Percentiles rank a stretch among this genome's conserved stretches.
These are phyloP conservation scores for Eueides isabella DNA, from an alignment of 1,140 invertebrate genomes.

Conservation along the genomic window DNA sequence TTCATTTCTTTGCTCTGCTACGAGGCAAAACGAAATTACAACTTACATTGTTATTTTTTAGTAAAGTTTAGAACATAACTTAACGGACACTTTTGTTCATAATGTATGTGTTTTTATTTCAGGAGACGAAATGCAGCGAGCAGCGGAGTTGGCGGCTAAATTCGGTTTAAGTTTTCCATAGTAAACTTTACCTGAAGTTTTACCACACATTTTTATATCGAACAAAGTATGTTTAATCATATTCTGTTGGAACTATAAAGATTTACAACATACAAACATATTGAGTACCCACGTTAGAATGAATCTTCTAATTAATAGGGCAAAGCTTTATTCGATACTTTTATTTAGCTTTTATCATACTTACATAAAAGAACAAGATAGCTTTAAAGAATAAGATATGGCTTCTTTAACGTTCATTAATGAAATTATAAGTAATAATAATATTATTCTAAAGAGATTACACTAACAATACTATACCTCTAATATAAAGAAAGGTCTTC, in stretches of 20 bases:
- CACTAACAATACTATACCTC: background rate
- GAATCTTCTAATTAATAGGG: background rate
- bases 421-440: conserved; percentile 11
- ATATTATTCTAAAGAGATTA: conserved; percentile 11
- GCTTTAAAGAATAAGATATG: conserved; percentile 1
- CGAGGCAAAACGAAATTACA: too few relatives aligned
- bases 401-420: background rate
- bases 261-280: conserved; percentile 1
- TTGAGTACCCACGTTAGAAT: background rate
- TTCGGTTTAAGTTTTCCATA: background rate
- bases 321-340: background rate
- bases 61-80: too few relatives aligned
- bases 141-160: conserved; percentile 52
- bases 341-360: background rate
- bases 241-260: conserved; percentile 6
- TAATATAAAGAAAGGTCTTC: background rate
- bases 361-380: conserved; percentile 1
- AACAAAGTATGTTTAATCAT: conserved; percentile 1
- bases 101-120: conserved; percentile 24
- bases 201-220: background rate
- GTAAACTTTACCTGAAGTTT: conserved; percentile 6
- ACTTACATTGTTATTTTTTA: too few relatives aligned
- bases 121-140: conserved; percentile 57
- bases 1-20: too few relatives aligned
- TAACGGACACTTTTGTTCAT: too few relatives aligned